A percentile compares a stretch with the other conserved stretches of the same genome.
phyloP scores from a whole-genome alignment of 2,888 invertebrate species.

The Oligia latruncula region DNA sequence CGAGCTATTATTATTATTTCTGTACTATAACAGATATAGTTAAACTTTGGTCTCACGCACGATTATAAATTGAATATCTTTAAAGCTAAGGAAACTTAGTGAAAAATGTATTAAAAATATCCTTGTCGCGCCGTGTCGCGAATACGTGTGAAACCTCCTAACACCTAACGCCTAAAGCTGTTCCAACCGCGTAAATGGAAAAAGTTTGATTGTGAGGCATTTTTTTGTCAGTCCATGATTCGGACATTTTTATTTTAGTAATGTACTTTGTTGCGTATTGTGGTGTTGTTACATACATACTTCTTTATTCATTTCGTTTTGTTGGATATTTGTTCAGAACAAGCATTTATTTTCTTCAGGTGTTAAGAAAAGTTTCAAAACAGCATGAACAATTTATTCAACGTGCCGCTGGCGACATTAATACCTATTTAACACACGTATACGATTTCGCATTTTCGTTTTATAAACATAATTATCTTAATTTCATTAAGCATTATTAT shows the following conservation, averaged over 20 bases:
- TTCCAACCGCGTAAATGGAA: slow-evolving; percentile 84
- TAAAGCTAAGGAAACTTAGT: not conserved
- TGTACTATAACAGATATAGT: no score
- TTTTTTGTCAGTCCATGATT: slow-evolving; percentile 85
- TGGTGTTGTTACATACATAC: slow-evolving; percentile 1
- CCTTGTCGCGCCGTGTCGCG: not conserved
- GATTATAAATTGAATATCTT: no score
- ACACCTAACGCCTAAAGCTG: slow-evolving; percentile 76
- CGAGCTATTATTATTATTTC: no score
- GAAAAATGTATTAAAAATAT: not conserved
- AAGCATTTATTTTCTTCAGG: not conserved
- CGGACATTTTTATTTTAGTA: slow-evolving; percentile 80
- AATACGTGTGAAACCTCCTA: slow-evolving; percentile 50
- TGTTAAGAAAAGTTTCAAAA: not conserved
- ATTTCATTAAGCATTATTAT: no score
- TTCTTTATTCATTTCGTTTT: slow-evolving; percentile 11
- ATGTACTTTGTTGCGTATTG: slow-evolving; percentile 65
- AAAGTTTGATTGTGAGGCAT: slow-evolving; percentile 86
- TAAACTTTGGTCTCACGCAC: no score
- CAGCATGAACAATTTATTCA: not conserved
- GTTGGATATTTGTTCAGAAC: not conserved
- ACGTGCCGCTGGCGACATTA: no score
- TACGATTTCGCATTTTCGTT: not conserved
- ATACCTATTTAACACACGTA: not conserved
- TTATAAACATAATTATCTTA: not conserved